Percentiles rank a stretch among this genome's conserved stretches.
Evolutionary conservation across 2,888 invertebrate genomes (phyloP).

Genomic region (Watsonalla cultraria): DNA sequence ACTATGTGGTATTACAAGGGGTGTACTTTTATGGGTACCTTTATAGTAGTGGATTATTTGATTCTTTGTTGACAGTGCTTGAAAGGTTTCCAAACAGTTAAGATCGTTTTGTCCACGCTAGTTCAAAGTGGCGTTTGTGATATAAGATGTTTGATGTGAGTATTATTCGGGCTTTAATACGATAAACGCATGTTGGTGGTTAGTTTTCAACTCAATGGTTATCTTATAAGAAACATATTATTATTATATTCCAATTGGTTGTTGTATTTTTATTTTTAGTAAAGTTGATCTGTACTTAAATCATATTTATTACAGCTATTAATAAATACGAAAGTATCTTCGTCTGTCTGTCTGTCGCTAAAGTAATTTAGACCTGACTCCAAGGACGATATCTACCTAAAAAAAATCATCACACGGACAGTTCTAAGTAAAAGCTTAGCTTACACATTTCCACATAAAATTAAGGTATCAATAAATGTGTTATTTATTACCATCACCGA

Average conservation of each 20-base stretch:
- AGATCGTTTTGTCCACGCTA: slow-evolving; percentile 9
- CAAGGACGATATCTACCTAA: too few relatives aligned
- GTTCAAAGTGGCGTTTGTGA: neutral
- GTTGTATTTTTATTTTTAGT: too few relatives aligned
- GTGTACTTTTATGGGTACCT: slow-evolving; percentile 38
- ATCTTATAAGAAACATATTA: neutral
- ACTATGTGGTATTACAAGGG: slow-evolving; percentile 19
- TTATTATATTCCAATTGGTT: too few relatives aligned
- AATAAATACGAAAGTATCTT: too few relatives aligned
- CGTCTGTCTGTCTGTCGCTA: too few relatives aligned
- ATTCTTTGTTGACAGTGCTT: slow-evolving; percentile 21
- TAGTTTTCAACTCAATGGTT: neutral
- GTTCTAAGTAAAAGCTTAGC: too few relatives aligned
- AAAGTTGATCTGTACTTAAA: too few relatives aligned
- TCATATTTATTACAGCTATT: too few relatives aligned
- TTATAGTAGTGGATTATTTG: slow-evolving; percentile 6
- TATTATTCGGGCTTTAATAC: neutral
- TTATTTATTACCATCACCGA: neutral
- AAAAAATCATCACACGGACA: too few relatives aligned
- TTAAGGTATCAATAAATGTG: neutral
- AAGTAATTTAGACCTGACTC: too few relatives aligned
- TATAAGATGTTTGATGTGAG: neutral
- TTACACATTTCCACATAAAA: neutral
- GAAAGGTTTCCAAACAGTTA: slow-evolving; percentile 39
- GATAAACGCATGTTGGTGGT: neutral